Conservation (phyloP, 2,888 invertebrate genomes). For the Cremastobaeus sp. region DNA sequence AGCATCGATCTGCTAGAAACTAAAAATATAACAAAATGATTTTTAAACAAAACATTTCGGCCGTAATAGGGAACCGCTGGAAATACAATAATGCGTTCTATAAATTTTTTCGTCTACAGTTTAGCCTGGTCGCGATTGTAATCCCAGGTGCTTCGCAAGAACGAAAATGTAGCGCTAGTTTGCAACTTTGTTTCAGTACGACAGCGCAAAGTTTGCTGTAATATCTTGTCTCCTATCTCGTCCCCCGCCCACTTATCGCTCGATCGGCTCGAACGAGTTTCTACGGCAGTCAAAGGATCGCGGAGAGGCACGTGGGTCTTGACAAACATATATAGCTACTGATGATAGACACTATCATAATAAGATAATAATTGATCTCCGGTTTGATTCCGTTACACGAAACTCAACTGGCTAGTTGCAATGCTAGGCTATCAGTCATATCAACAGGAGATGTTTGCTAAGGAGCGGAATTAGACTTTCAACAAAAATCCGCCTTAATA, state of each 20-base stretch:
- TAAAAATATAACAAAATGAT: background rate
- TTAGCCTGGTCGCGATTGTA: slow-evolving; percentile 24
- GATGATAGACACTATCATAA: slow-evolving; percentile 39
- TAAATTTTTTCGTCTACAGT: too few species aligned
- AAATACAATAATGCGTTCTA: too few species aligned
- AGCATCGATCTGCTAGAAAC: background rate
- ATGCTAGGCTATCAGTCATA: slow-evolving; percentile 3
- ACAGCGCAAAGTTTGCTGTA: slow-evolving; percentile 37
- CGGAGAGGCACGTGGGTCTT: slow-evolving; percentile 38
- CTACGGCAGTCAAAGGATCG: slow-evolving; percentile 19
- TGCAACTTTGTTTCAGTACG: slow-evolving; percentile 39
- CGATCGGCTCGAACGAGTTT: slow-evolving; percentile 52
- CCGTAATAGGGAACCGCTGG: too few species aligned
- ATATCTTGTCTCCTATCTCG: slow-evolving; percentile 55
- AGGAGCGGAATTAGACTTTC: slow-evolving; percentile 16
- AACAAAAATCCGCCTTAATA: slow-evolving; percentile 17
- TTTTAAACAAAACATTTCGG: too few species aligned
- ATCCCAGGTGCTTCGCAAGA: slow-evolving; percentile 38
- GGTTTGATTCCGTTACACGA: slow-evolving; percentile 23
- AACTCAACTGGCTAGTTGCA: slow-evolving; percentile 13
- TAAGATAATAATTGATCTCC: slow-evolving; percentile 48
- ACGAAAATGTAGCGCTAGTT: slow-evolving; percentile 41
- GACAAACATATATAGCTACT: slow-evolving; percentile 28
- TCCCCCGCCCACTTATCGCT: slow-evolving; percentile 47
- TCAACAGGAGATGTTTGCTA: slow-evolving; percentile 5